These are phyloP conservation scores for Eupsittula cactorum DNA, from an alignment of 2,113 vertebrate genomes.

Conservation along the genomic window DNA sequence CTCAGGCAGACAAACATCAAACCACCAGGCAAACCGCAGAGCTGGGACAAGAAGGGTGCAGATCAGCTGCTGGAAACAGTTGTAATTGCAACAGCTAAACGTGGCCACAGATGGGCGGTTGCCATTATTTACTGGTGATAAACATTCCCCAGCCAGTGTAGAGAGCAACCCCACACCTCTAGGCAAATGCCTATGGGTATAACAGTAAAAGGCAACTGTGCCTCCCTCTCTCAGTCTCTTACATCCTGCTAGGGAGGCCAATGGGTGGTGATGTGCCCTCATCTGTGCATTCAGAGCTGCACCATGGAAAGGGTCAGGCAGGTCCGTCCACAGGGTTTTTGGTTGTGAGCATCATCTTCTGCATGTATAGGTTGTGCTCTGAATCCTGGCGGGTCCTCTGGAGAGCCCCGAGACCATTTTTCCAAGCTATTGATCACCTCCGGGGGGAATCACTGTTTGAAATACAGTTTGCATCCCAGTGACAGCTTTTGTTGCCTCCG, in stretches of 20 bases:
- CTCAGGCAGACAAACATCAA: neutral
- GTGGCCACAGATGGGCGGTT: neutral
- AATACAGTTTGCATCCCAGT: neutral
- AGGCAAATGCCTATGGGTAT: neutral
- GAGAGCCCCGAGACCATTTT: neutral
- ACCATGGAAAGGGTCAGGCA: neutral
- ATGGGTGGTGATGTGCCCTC: neutral
- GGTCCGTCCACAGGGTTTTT: neutral
- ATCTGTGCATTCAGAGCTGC: neutral
- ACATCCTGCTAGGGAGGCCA: neutral
- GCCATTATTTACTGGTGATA: conserved; percentile 28
- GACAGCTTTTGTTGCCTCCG: neutral
- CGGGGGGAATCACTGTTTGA: neutral
- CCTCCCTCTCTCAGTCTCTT: neutral
- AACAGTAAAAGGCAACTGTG: neutral
- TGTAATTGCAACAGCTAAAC: neutral
- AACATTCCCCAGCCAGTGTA: neutral
- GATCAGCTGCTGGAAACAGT: neutral
- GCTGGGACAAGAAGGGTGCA: neutral
- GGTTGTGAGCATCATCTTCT: neutral
- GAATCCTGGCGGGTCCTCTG: neutral
- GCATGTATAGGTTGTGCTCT: neutral
- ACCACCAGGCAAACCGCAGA: neutral
- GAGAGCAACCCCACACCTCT: neutral
- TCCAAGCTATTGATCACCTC: neutral